These are phyloP conservation scores for Lepidurus couesii DNA, from an alignment of 1,140 invertebrate genomes.

Conservation along the genomic window DNA sequence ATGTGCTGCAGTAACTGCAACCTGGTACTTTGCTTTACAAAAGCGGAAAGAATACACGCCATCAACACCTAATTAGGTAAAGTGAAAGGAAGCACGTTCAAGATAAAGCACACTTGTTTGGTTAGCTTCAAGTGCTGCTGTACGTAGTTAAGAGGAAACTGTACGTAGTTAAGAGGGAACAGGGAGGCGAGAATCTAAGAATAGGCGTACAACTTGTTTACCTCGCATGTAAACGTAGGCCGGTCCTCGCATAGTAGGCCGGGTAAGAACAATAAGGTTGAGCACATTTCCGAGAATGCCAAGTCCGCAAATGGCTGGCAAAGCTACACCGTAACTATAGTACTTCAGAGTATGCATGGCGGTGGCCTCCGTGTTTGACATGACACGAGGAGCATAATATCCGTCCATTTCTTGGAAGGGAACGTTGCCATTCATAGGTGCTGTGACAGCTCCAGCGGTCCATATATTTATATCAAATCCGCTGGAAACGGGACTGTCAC, in stretches of 20 bases:
- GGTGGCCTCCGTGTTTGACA: neutral
- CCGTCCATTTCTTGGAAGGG: neutral
- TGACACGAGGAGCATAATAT: neutral
- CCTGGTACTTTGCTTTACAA: no score
- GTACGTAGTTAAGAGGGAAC: no score
- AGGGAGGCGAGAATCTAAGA: no score
- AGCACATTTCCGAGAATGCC: conserved; percentile 68
- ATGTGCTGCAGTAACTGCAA: no score
- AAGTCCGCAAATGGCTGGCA: conserved; percentile 61
- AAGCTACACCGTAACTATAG: conserved; percentile 61
- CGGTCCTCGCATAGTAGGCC: conserved; percentile 66
- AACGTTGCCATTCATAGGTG: neutral
- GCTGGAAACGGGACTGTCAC: neutral
- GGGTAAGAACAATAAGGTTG: conserved; percentile 64
- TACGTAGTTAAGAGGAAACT: no score
- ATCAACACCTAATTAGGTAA: no score
- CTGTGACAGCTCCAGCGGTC: neutral
- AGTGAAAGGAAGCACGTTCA: no score
- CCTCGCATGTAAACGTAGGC: conserved; percentile 72
- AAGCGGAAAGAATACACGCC: no score
- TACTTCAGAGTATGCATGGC: conserved; percentile 54
- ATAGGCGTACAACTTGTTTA: conserved; percentile 43
- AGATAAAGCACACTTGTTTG: no score
- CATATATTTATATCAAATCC: neutral
- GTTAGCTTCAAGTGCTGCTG: no score